Evolutionary conservation across 1,140 invertebrate species (phyloP), one percentile per base, ranked within the genome.

Genomic region (Drosophila saltans): DNA sequence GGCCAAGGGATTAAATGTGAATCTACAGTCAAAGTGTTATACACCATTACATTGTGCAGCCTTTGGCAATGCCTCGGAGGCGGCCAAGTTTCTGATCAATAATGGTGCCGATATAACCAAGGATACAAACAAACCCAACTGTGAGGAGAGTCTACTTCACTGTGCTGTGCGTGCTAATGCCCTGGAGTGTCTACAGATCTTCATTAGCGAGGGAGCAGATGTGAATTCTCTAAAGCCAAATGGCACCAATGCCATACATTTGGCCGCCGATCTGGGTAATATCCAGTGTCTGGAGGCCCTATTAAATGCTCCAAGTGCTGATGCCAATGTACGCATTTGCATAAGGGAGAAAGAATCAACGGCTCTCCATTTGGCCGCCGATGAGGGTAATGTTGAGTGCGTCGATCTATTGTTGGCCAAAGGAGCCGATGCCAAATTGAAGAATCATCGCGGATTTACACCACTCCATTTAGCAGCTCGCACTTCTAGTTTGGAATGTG

Each of bases 11-110:
- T 94, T 94, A 55, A 95, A 95, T 84, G 93, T 96, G 3, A 95
- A 96, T 92, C 92, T 94, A 26, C 93, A 94, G 72, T 93, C 94
- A 66, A 95, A 95, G 91, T 95, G 94, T 72, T 96, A 95, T 80
- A 95, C 95, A 1, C 96, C 96, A 1, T 93, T 97, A 67, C 96
- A 97, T 92, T 97, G 96, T 82, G 96, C 96, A 4, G 96, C 96
- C 30, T 96, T 97, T 84, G 96, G 96, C 1, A 96, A 97, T 86
- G 95, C 96, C 43, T 93, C 94, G 5, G 95, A 96, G 82, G 95
- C 96, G 7, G 94, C 95, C 60, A 95, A 95, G 91, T 93, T 96
- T 69, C 93, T 97, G 36, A 93, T 97, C 55, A 94, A 94, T 24
- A 94, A 94, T 59, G 95, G 95, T 6, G 94, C 95, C 24, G 93